Conservation (phyloP, 2,888 invertebrate genomes). For the Drosophila borealis region DNA sequence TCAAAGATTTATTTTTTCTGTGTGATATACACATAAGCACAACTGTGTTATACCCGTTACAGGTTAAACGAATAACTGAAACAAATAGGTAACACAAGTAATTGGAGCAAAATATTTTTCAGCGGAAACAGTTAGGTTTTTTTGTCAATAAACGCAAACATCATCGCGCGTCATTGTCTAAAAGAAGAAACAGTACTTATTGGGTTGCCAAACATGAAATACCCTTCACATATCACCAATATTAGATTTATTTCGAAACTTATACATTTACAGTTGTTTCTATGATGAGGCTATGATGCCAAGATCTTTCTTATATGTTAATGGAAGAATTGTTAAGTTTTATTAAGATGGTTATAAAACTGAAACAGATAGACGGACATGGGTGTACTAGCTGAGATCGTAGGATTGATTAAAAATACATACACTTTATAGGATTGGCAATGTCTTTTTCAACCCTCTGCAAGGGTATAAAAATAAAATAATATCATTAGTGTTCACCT, state of each 20-base stretch:
- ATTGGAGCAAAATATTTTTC: constrained; percentile 9
- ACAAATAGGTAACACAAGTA: neutral
- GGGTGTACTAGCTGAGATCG: too few relatives aligned
- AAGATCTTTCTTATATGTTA: too few relatives aligned
- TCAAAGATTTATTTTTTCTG: too few relatives aligned
- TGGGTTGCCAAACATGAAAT: neutral
- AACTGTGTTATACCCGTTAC: neutral
- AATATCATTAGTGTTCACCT: constrained; percentile 20
- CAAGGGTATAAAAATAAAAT: neutral
- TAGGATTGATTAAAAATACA: too few relatives aligned
- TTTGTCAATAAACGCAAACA: constrained; percentile 55
- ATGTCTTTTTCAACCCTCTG: neutral
- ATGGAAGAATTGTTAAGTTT: too few relatives aligned
- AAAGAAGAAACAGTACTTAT: constrained; percentile 9
- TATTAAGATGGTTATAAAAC: too few relatives aligned
- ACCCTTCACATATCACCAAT: neutral
- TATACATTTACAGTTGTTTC: too few relatives aligned
- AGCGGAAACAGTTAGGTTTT: constrained; percentile 63
- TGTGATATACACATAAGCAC: too few relatives aligned
- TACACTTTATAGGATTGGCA: too few relatives aligned
- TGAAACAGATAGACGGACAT: too few relatives aligned
- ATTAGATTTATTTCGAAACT: too few relatives aligned
- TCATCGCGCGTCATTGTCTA: constrained; percentile 52
- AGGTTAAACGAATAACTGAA: constrained; percentile 3
- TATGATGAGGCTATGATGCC: too few relatives aligned